These are phyloP conservation scores for Acholoe squamosa DNA, from an alignment of 2,888 invertebrate species.

Conservation along the genomic window DNA sequence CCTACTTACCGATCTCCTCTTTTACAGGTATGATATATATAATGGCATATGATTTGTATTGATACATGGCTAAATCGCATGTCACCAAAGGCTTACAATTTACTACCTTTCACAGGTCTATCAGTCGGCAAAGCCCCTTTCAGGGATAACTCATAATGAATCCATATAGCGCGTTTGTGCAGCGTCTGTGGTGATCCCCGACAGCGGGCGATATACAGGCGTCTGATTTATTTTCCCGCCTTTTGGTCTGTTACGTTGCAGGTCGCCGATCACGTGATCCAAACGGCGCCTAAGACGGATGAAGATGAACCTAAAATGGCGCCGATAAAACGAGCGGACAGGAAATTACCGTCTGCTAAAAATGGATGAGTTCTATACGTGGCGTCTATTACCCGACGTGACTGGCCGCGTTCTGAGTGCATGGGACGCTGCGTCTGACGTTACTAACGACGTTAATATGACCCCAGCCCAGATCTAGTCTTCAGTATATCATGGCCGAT, in stretches of 20 bases:
- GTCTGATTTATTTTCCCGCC: background rate
- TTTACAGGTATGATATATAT: too few relatives aligned
- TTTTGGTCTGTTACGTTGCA: background rate
- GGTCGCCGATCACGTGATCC: background rate
- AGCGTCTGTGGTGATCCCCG: background rate
- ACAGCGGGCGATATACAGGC: background rate
- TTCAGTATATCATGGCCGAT: background rate
- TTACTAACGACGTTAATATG: slow-evolving; percentile 27
- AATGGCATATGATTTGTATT: too few relatives aligned
- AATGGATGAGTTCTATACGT: slow-evolving; percentile 29
- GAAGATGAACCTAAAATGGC: slow-evolving; percentile 16
- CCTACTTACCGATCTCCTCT: too few relatives aligned
- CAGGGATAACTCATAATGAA: too few relatives aligned
- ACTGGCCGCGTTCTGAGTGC: background rate
- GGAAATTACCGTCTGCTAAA: slow-evolving; percentile 20
- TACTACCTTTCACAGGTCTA: too few relatives aligned
- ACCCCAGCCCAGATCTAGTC: background rate
- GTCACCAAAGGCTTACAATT: too few relatives aligned
- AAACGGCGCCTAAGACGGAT: background rate
- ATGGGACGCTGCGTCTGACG: background rate
- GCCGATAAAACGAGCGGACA: background rate
- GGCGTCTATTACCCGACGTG: background rate
- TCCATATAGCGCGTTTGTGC: too few relatives aligned
- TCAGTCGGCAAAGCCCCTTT: too few relatives aligned
- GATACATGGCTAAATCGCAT: too few relatives aligned